Evolutionary conservation across 2,113 vertebrate species (phyloP).

Genomic region (Puma concolor): DNA sequence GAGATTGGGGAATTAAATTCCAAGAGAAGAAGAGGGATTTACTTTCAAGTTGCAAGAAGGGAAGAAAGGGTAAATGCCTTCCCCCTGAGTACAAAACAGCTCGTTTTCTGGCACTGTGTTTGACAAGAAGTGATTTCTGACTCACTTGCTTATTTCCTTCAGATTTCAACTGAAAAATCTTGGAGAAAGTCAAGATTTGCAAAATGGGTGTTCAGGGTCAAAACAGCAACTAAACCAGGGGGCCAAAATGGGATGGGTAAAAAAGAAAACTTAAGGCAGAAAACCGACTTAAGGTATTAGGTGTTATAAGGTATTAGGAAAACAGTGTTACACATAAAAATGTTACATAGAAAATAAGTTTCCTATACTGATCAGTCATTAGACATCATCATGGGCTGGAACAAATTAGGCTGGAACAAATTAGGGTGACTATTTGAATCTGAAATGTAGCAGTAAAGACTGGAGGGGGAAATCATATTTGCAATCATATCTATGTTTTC

Average conservation of each 20-base stretch:
- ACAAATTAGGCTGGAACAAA: background rate
- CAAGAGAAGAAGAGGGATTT: conserved; percentile 45
- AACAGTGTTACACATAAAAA: background rate
- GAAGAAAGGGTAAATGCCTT: conserved; percentile 30
- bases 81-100: background rate
- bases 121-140: conserved; percentile 61
- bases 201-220: background rate
- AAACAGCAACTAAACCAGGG: background rate
- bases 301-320: background rate
- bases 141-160: conserved; percentile 53
- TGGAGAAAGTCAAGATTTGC: background rate
- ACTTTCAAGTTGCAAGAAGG: conserved; percentile 40
- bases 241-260: background rate
- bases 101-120: background rate
- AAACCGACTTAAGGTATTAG: background rate
- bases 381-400: background rate
- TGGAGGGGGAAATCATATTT: background rate
- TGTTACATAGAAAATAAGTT: background rate
- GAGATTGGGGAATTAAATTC: conserved; percentile 49
- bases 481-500: background rate
- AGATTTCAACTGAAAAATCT: conserved; percentile 23
- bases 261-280: background rate
- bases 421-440: background rate
- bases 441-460: background rate
- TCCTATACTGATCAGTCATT: background rate